Evolutionary conservation across 2,888 invertebrate genomes (phyloP).

Genomic region (Nomada ruficornis): DNA sequence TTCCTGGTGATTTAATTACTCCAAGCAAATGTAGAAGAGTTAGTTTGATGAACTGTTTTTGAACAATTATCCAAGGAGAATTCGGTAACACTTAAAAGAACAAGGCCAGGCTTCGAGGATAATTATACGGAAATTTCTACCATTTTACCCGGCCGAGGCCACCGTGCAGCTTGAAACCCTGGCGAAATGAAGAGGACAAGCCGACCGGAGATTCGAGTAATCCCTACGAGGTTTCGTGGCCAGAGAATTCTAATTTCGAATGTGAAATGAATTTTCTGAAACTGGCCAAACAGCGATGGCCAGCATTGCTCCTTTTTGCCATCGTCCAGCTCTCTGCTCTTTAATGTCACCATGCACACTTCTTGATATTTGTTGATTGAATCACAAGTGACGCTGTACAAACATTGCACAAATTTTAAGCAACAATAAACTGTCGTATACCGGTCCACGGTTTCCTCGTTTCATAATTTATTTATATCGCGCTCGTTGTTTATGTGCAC

Average conservation of each 20-base stretch:
- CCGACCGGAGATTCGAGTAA: slow-evolving; percentile 12
- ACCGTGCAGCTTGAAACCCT: background rate
- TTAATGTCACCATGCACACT: background rate
- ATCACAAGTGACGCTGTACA: background rate
- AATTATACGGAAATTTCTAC: slow-evolving; percentile 19
- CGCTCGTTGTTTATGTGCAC: background rate
- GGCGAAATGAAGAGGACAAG: slow-evolving; percentile 5
- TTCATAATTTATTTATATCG: slow-evolving; percentile 5
- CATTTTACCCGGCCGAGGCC: background rate
- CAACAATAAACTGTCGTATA: background rate
- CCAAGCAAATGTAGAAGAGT: background rate
- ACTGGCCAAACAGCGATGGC: background rate
- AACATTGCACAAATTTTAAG: background rate
- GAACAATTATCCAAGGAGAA: background rate
- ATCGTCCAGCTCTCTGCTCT: background rate
- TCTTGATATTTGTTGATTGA: background rate
- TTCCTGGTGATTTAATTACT: too few species aligned
- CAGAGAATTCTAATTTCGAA: background rate
- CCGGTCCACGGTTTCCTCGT: background rate
- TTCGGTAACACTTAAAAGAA: background rate
- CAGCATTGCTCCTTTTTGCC: background rate
- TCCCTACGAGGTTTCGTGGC: slow-evolving; percentile 10
- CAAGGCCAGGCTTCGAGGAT: background rate
- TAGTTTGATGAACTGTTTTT: background rate
- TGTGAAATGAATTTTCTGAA: slow-evolving; percentile 21